Base-by-base conservation (phyloP, 2,888 invertebrate genomes). In the Volucella bombylans region DNA sequence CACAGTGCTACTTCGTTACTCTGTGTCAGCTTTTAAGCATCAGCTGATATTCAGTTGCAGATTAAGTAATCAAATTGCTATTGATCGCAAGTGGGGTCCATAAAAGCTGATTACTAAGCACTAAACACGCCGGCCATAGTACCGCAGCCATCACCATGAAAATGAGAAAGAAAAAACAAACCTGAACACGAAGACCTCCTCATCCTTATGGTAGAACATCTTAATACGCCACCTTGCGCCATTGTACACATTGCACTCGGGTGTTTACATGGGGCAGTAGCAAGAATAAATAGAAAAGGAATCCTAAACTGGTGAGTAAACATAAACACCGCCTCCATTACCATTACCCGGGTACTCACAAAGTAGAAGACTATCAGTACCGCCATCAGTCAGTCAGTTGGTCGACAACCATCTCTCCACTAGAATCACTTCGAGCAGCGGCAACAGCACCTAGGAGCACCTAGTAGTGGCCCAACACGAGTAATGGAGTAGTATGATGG, bases 251-350 rank as follows among this genome's bases (percentile, higher is more conserved):
- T 47, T 39, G 79, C 65, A 67, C 59, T 64, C 61, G 65, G 31
- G 65, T 79, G 79, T 79, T 79, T 79, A 79, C 78, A 79, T 72
- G 65, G 59, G 45, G 79, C 72, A 72, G 79, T 65, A 72, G 79
- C 72, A 67, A 72, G 61, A 79, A 72, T 79, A 79, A 79, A 79
- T 72, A 79, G 79, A 79, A 71, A 79, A 79, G 79, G 65, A 79
- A 79, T 79, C 72, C 72, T 79, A 79, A 79, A 79, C 79, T 79
- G 67, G 72, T 79, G 72, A 72, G 79, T 67, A 79, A 79, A 79
- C 79, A 79, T 67, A 79, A 79, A 79, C 79, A 79, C 72, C 79
- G 72, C 79, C 79, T 79, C 79, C 72, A 79, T 79, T 79, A 79
- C 79, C 79, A 79, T 79, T 79, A 79, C 65, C 41, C 65, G 71